These are phyloP conservation scores for Phrixothrix hirtus DNA, from an alignment of 2,888 invertebrate species.

Conservation along the genomic window DNA sequence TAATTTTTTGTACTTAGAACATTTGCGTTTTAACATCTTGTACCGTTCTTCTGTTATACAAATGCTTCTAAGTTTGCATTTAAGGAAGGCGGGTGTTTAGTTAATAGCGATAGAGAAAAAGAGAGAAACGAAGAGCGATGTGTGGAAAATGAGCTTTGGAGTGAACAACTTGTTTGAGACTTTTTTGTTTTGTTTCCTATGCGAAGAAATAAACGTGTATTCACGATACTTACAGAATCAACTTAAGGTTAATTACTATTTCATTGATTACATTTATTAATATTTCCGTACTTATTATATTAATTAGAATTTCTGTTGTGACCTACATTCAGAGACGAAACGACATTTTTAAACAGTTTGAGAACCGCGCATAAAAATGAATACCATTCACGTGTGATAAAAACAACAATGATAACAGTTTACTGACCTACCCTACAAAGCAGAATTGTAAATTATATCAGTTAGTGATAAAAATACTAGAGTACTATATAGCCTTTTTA, in stretches of 20 bases:
- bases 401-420: constrained; percentile 51
- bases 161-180: not conserved
- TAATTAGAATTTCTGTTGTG: not conserved
- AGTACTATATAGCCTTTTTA: constrained; percentile 11
- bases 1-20: not conserved
- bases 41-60: not conserved
- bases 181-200: not conserved
- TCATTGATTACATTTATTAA: constrained; percentile 9
- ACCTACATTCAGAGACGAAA: not conserved
- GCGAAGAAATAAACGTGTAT: not conserved
- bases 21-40: not conserved
- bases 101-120: constrained; percentile 1
- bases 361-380: constrained; percentile 33
- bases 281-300: not conserved
- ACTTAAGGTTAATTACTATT: constrained; percentile 13
- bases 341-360: constrained; percentile 23
- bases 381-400: constrained; percentile 39
- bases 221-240: constrained; percentile 7
- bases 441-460: constrained; percentile 33
- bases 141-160: constrained; percentile 4
- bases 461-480: constrained; percentile 23
- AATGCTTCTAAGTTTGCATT: not conserved
- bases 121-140: constrained; percentile 6
- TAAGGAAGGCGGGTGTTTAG: constrained; percentile 2
- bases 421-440: constrained; percentile 51